Evolutionary conservation across 2,113 vertebrate genomes (phyloP).

Genomic region (Brienomyrus longianalis): DNA sequence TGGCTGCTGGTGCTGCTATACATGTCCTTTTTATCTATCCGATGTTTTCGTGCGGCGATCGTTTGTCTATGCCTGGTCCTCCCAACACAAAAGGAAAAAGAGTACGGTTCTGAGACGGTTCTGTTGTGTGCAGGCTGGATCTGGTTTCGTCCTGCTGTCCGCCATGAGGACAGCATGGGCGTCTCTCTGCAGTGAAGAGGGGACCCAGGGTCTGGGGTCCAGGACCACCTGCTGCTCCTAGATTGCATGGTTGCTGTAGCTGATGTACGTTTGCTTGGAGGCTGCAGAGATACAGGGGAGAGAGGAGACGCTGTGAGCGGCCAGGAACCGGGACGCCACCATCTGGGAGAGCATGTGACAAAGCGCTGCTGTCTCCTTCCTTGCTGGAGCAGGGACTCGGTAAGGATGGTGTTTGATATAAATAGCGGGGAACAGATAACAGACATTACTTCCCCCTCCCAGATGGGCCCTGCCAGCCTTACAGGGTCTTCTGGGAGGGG

Average conservation of each 20-base stretch:
- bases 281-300: slow-evolving; percentile 55
- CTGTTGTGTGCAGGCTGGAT: slow-evolving; percentile 45
- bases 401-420: slow-evolving; percentile 22
- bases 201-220: slow-evolving; percentile 19
- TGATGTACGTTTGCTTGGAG: slow-evolving; percentile 92
- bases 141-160: slow-evolving; percentile 19
- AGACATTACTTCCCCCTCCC: background rate
- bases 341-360: slow-evolving; percentile 20
- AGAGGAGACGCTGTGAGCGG: slow-evolving; percentile 27
- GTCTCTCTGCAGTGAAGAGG: slow-evolving; percentile 30
- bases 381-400: background rate
- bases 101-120: slow-evolving; percentile 9
- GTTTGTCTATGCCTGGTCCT: slow-evolving; percentile 35
- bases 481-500: background rate
- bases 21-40: too few relatives aligned
- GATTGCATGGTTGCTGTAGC: slow-evolving; percentile 93
- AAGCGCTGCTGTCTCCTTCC: background rate
- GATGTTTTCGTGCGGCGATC: slow-evolving; percentile 27
- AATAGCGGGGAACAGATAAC: slow-evolving; percentile 11
- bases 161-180: slow-evolving; percentile 31
- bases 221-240: slow-evolving; percentile 49
- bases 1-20: too few relatives aligned
- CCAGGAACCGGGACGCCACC: slow-evolving; percentile 8
- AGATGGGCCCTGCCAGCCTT: background rate
- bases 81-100: slow-evolving; percentile 12